phyloP scores from a whole-genome alignment of 1,140 invertebrate species.

The Yoshiicerus persimilis region DNA sequence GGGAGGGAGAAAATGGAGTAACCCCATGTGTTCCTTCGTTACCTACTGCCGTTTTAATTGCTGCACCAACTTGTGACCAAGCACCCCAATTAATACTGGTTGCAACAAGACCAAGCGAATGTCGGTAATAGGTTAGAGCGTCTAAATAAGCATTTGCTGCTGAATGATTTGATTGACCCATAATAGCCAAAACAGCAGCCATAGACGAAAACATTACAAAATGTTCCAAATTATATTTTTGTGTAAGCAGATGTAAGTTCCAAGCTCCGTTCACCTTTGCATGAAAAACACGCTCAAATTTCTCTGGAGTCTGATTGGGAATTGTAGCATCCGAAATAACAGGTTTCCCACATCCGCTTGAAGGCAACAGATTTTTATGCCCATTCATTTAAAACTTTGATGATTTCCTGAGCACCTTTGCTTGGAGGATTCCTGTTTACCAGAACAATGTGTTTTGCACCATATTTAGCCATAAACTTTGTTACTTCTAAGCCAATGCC shows the following conservation, averaged over 20 bases:
- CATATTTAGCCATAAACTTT: background rate
- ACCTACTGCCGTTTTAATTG: background rate
- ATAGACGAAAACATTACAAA: background rate
- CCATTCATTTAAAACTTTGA: background rate
- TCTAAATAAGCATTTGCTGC: background rate
- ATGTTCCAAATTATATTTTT: background rate
- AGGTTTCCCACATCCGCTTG: background rate
- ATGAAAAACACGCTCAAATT: background rate
- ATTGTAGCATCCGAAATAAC: background rate
- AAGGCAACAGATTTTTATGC: background rate
- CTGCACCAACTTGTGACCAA: background rate
- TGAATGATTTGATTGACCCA: background rate
- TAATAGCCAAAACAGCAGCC: background rate
- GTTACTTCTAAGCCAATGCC: background rate
- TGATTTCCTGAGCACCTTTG: background rate
- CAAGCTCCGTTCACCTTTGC: background rate
- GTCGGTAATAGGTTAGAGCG: background rate
- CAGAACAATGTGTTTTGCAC: background rate
- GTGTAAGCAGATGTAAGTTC: background rate
- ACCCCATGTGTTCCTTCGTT: background rate
- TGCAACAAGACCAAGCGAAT: background rate
- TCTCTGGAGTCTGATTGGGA: background rate
- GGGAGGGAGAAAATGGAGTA: background rate
- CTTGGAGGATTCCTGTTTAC: background rate
- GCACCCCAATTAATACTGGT: background rate